Evolutionary conservation across 2,888 invertebrate genomes (phyloP).

Genomic region (Philonicus albiceps): DNA sequence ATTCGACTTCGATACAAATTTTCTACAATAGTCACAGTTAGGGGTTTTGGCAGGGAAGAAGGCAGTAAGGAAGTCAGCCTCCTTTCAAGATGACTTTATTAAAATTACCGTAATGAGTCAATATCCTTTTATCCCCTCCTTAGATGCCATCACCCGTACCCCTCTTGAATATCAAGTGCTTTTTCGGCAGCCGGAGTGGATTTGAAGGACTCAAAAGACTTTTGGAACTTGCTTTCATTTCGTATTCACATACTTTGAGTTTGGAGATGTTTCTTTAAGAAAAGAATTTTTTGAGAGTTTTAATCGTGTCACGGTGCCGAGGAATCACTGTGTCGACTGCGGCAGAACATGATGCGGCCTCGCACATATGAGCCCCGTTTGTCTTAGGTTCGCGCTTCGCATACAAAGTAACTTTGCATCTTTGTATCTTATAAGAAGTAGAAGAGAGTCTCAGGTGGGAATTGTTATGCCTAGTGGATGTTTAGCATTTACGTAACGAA

Average conservation of each 20-base stretch:
- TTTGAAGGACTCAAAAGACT: background rate
- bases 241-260: background rate
- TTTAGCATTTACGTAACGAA: background rate
- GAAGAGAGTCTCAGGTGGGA: background rate
- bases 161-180: background rate
- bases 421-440: no score
- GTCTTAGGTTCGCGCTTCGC: background rate
- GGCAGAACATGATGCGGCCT: background rate
- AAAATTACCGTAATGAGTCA: background rate
- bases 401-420: background rate
- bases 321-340: background rate
- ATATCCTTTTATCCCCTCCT: background rate
- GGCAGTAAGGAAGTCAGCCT: background rate
- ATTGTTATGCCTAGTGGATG: background rate
- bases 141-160: background rate
- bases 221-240: background rate
- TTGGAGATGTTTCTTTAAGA: background rate
- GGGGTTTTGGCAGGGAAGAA: background rate
- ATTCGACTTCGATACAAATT: background rate
- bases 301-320: background rate
- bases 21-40: background rate
- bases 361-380: background rate
- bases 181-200: background rate
- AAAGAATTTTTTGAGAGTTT: background rate
- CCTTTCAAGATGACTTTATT: background rate